A percentile compares a stretch with the other conserved stretches of the same genome.
These are phyloP conservation scores for Brachionus paranguensis DNA, from an alignment of 1,140 invertebrate genomes.

Conservation along the genomic window DNA sequence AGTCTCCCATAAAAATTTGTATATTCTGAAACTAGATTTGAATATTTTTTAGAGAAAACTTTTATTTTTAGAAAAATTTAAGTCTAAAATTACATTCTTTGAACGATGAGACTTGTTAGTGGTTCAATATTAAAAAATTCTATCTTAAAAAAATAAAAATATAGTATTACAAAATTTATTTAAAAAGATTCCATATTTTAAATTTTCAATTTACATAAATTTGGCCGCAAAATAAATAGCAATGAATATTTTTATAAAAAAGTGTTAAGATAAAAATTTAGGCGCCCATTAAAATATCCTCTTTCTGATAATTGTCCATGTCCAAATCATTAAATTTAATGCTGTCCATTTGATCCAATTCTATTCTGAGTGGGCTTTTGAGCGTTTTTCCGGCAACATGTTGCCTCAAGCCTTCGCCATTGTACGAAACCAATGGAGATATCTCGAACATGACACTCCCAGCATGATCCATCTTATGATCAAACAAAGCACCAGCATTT, in stretches of 20 bases:
- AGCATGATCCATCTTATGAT: background rate
- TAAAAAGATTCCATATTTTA: background rate
- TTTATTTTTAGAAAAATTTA: no score
- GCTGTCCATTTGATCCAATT: background rate
- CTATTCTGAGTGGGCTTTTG: background rate
- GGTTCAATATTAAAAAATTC: no score
- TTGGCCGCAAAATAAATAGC: background rate
- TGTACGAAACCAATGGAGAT: constrained; percentile 29
- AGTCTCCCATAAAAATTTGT: no score
- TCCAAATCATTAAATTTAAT: constrained; percentile 22
- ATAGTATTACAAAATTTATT: no score
- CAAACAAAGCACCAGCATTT: constrained; percentile 21
- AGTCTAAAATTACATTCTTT: no score
- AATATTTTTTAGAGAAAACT: no score
- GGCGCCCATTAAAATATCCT: constrained; percentile 16
- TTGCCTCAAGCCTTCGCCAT: constrained; percentile 11
- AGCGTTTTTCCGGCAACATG: constrained; percentile 11
- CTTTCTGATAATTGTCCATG: background rate
- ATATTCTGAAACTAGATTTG: no score
- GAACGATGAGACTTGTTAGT: no score
- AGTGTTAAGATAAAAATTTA: background rate
- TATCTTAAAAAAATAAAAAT: no score
- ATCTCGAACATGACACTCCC: background rate
- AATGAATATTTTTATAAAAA: no score
- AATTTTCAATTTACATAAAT: background rate